These are phyloP conservation scores for Drosophila neoperkinsi DNA, from an alignment of 2,888 invertebrate genomes.

Conservation along the genomic window DNA sequence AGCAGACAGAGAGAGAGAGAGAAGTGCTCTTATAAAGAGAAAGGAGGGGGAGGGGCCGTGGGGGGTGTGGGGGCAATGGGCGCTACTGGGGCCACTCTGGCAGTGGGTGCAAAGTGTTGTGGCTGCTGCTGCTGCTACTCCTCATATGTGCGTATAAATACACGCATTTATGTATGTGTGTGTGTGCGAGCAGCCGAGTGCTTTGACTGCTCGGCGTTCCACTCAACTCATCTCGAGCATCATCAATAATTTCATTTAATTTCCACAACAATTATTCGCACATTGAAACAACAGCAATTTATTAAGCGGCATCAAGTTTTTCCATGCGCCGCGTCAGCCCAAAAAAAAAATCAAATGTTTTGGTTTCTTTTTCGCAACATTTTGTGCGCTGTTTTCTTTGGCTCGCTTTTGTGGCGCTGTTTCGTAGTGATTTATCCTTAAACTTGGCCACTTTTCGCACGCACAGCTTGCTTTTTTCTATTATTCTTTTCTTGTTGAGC, in stretches of 20 bases:
- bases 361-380: neutral
- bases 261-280: conserved; percentile 32
- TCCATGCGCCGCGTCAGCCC: conserved; percentile 1
- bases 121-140: conserved; percentile 44
- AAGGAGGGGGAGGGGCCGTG: conserved; percentile 5
- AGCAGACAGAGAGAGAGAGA: conserved; percentile 43
- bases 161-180: conserved; percentile 7
- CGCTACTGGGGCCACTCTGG: conserved; percentile 11
- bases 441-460: conserved; percentile 71
- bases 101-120: conserved; percentile 64
- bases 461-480: neutral
- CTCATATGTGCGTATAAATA: conserved; percentile 14
- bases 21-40: conserved; percentile 8
- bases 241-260: conserved; percentile 17
- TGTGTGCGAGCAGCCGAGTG: conserved; percentile 10
- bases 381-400: conserved; percentile 24
- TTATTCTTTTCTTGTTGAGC: conserved; percentile 15
- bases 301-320: conserved; percentile 19
- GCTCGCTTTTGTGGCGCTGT: conserved; percentile 28
- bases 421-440: conserved; percentile 74
- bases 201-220: conserved; percentile 3
- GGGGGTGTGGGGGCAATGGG: conserved; percentile 29
- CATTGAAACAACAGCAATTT: conserved; percentile 5
- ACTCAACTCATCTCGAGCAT: conserved; percentile 6
- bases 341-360: neutral